phyloP scores from a whole-genome alignment of 2,113 vertebrate genomes.

The Tonatia bakeri region DNA sequence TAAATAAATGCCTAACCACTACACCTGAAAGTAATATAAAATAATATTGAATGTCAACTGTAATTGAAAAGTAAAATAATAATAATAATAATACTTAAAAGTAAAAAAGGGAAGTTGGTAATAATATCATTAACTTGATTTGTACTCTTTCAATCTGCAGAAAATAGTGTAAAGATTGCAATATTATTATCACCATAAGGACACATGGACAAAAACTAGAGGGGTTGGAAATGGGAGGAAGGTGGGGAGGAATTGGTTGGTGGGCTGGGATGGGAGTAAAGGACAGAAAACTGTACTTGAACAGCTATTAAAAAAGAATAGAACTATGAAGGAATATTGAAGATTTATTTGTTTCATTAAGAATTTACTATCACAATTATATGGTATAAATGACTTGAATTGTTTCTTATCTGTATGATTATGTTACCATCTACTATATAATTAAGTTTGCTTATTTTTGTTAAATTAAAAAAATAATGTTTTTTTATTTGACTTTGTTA shows the following conservation, averaged over 20 bases:
- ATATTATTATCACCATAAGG: no score
- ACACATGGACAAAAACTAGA: no score
- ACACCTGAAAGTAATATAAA: background rate
- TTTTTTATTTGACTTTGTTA: background rate
- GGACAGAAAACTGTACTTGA: no score
- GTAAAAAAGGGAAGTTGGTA: background rate
- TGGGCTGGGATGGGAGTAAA: no score
- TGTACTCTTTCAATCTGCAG: background rate
- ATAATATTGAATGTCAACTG: background rate
- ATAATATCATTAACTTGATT: no score
- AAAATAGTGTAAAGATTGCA: background rate
- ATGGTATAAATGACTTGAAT: background rate
- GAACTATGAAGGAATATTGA: background rate
- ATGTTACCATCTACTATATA: background rate
- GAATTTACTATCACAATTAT: background rate
- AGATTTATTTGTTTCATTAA: background rate
- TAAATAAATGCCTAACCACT: background rate
- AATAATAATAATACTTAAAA: background rate
- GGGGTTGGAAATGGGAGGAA: no score
- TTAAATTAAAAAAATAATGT: background rate
- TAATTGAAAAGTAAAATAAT: background rate
- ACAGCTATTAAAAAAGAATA: background rate
- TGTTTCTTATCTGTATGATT: background rate
- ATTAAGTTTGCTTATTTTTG: background rate
- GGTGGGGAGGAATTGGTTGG: no score